Evolutionary conservation across 2,888 invertebrate genomes (phyloP).

Genomic region (Odontothrips loti): DNA sequence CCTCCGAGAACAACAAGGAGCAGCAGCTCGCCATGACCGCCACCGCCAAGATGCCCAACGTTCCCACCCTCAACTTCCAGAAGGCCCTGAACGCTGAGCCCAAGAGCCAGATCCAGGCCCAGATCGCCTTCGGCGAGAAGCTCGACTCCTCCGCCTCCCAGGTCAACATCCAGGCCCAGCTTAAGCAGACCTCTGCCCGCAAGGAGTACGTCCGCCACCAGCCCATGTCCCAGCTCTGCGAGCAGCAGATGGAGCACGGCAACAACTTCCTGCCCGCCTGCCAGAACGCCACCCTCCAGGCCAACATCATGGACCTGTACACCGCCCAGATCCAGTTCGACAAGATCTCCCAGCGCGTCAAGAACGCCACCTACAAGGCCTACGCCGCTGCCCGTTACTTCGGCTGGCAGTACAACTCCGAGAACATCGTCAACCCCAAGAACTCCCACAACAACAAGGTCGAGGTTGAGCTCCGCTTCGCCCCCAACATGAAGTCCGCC

Average conservation of each 20-base stretch:
- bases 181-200: constrained; percentile 52
- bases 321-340: constrained; percentile 52
- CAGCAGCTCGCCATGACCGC: constrained; percentile 52
- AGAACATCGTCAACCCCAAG: constrained; percentile 48
- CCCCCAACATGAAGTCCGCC: constrained; percentile 49
- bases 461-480: constrained; percentile 49
- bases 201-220: constrained; percentile 51
- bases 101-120: constrained; percentile 47
- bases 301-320: constrained; percentile 54
- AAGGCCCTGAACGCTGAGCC: constrained; percentile 54
- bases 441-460: constrained; percentile 49
- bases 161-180: constrained; percentile 44
- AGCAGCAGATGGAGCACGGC: constrained; percentile 52
- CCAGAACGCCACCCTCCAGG: constrained; percentile 53
- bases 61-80: constrained; percentile 52
- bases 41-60: constrained; percentile 50
- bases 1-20: constrained; percentile 42
- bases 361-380: constrained; percentile 49
- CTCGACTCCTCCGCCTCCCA: constrained; percentile 42
- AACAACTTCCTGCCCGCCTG: constrained; percentile 57
- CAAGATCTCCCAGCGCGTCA: constrained; percentile 48
- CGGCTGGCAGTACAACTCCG: constrained; percentile 51
- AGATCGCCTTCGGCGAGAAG: constrained; percentile 53
- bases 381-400: constrained; percentile 50
- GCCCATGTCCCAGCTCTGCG: constrained; percentile 51